phyloP scores from a whole-genome alignment of 2,113 vertebrate genomes.

The Prolemur simus region DNA sequence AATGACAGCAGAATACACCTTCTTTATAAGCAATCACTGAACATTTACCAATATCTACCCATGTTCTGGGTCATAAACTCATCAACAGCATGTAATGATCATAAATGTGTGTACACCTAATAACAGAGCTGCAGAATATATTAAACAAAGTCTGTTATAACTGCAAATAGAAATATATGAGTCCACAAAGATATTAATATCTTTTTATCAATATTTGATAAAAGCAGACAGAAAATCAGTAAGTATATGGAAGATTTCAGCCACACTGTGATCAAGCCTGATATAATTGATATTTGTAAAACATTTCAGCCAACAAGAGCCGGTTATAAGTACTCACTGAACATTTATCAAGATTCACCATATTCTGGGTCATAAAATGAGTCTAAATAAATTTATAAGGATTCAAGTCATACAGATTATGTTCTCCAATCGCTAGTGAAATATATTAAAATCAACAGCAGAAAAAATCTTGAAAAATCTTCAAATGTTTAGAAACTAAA shows the following conservation, averaged over 20 bases:
- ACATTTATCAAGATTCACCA: neutral
- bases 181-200: neutral
- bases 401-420: neutral
- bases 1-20: neutral
- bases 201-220: neutral
- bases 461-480: neutral
- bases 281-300: neutral
- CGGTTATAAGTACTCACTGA: neutral
- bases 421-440: neutral
- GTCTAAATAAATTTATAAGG: neutral
- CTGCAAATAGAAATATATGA: neutral
- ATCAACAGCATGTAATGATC: neutral
- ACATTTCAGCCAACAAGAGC: neutral
- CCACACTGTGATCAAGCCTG: neutral
- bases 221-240: neutral
- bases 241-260: neutral
- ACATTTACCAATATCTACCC: neutral
- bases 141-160: neutral
- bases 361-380: neutral
- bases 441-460: neutral
- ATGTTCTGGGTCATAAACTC: neutral
- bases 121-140: neutral
- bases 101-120: neutral
- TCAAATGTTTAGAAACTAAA: neutral
- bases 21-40: neutral